phyloP scores from a whole-genome alignment of 2,888 invertebrate genomes.

The Trimorus sp. region DNA sequence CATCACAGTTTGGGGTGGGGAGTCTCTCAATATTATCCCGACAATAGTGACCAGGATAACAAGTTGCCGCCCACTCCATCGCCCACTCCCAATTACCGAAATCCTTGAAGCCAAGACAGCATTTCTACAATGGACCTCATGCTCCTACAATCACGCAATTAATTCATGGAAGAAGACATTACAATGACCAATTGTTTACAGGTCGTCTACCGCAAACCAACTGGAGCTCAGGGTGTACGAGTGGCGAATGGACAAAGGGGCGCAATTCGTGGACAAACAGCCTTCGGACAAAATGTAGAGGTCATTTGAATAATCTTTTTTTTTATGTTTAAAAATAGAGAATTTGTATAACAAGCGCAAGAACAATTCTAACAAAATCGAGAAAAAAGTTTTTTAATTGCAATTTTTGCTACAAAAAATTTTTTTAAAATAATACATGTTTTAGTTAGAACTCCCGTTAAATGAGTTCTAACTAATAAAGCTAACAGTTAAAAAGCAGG shows the following conservation, averaged over 20 bases:
- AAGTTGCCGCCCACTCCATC: slow-evolving; percentile 80
- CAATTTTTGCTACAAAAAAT: no score
- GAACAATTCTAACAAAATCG: no score
- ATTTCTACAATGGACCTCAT: neutral
- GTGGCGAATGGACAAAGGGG: slow-evolving; percentile 57
- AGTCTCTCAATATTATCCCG: slow-evolving; percentile 76
- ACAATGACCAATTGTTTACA: slow-evolving; percentile 2
- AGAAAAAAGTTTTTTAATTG: no score
- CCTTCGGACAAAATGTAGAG: slow-evolving; percentile 51
- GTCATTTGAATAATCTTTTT: slow-evolving; percentile 2
- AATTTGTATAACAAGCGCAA: no score
- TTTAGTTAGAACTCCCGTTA: no score
- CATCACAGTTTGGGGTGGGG: slow-evolving; percentile 73
- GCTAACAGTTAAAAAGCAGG: no score
- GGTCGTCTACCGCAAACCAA: slow-evolving; percentile 63
- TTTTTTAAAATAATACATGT: no score
- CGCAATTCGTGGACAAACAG: slow-evolving; percentile 52
- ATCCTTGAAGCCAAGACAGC: slow-evolving; percentile 62
- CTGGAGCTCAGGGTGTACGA: slow-evolving; percentile 51
- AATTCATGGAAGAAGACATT: neutral
- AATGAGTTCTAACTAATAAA: no score
- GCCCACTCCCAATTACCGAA: slow-evolving; percentile 76
- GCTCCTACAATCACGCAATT: neutral
- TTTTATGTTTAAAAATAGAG: no score
- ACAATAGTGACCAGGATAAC: slow-evolving; percentile 80